Evolutionary conservation across 1,140 invertebrate species (phyloP).

Genomic region (Drosophila punjabiensis): DNA sequence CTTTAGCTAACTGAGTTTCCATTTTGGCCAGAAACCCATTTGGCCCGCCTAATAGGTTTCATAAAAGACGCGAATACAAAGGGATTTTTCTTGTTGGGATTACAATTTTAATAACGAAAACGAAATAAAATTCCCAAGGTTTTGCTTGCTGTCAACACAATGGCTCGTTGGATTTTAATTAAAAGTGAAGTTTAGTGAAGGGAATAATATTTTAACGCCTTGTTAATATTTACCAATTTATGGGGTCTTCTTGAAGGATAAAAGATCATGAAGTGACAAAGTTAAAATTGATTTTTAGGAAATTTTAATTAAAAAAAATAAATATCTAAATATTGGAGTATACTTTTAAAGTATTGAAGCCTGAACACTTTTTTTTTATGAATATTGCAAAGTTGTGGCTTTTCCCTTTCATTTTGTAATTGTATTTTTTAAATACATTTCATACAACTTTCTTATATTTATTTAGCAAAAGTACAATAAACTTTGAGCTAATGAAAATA

Average conservation of each 20-base stretch:
- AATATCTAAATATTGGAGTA: not conserved
- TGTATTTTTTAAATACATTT: not conserved
- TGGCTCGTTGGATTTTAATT: slow-evolving; percentile 22
- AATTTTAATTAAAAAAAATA: not conserved
- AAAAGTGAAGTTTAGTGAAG: slow-evolving; percentile 35
- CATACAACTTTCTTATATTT: not conserved
- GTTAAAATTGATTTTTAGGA: not conserved
- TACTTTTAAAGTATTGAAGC: not conserved
- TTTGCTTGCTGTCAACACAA: slow-evolving; percentile 18
- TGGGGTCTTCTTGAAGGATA: slow-evolving; percentile 5
- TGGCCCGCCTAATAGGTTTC: slow-evolving; percentile 28
- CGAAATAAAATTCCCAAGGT: slow-evolving; percentile 25
- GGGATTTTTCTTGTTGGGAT: not conserved
- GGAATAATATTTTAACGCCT: slow-evolving; percentile 23
- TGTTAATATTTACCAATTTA: slow-evolving; percentile 31
- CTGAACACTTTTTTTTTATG: not conserved
- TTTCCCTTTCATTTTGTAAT: not conserved
- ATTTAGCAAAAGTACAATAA: not conserved
- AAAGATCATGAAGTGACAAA: not conserved
- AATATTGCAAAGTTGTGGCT: too few species aligned
- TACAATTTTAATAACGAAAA: slow-evolving; percentile 24
- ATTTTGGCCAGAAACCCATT: slow-evolving; percentile 28
- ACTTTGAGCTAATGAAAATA: too few species aligned
- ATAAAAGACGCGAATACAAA: slow-evolving; percentile 22
- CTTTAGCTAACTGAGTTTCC: slow-evolving; percentile 19